Base-by-base conservation (phyloP, 2,113 vertebrate genomes). In the Crypturellus undulatus region DNA sequence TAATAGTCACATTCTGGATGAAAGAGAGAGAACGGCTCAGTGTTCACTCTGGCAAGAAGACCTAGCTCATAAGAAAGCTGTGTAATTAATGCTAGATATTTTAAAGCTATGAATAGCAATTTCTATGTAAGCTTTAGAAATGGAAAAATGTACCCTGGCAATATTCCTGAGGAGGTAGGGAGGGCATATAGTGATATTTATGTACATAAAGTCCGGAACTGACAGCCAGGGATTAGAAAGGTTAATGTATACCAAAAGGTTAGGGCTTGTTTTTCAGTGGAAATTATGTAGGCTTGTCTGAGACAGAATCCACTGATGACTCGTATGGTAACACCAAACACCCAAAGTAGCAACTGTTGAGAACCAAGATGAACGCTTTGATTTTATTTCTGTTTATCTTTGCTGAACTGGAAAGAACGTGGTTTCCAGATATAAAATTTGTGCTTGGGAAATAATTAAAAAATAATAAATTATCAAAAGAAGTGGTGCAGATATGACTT, bases 31-130 rank as follows among this genome's bases (percentile, higher is more conserved):
- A 67, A 40, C 30, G 8, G 80, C 64, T 94, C 49, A 92, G 87
- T 24, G 13, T 28, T 86, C 32, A 16, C 28, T 52, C 68, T 76
- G 65, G 75, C 34, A 80, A 91, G 26, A 70, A 84, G 43, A 77
- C 65, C 47, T 58, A n/a, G 28, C 36, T 70, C 19, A 18, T 72
- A 80, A 84, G 65, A 83, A 92, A 72, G 68, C 38, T 82, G 60
- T 43, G 58, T 85, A 90, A 92, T 96, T 96, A 89, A 96, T 83
- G 78, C 40, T 78, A 86, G 60, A 68, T 65, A 83, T 79, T 92
- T 85, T 68, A 86, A 94, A 91, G 47, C n/a, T 47, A 52, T 59
- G 64, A 84, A 75, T 72, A 87, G 52, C 15, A 79, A 85, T 84
- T 91, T 80, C 73, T 78, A 0, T 62, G 49, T 87, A 65, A 91